phyloP scores from a whole-genome alignment of 2,888 invertebrate species.

The Gari tellinella region DNA sequence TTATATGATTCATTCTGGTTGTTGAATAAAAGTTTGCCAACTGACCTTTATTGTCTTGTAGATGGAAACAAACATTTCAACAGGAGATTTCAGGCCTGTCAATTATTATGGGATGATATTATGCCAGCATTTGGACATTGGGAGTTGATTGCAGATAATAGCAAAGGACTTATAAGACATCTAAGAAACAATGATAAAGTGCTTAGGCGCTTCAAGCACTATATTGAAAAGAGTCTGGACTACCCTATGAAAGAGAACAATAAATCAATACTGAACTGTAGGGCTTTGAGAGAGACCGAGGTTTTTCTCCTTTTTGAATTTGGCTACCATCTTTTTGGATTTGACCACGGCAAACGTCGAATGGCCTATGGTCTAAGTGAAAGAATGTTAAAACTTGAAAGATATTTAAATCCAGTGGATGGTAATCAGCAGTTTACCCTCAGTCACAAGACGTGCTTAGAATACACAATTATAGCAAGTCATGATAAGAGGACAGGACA shows the following conservation, averaged over 20 bases:
- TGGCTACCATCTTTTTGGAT: slow-evolving; percentile 42
- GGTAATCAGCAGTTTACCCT: too few relatives aligned
- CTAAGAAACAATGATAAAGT: slow-evolving; percentile 13
- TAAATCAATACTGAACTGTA: neutral
- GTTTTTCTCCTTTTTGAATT: slow-evolving; percentile 35
- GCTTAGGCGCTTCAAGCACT: slow-evolving; percentile 15
- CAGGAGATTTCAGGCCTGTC: slow-evolving; percentile 33
- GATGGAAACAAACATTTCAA: slow-evolving; percentile 4
- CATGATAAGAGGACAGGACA: too few relatives aligned
- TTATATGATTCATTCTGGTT: slow-evolving; percentile 32
- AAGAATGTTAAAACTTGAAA: too few relatives aligned
- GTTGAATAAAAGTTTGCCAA: slow-evolving; percentile 13
- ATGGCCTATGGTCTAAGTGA: too few relatives aligned
- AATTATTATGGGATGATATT: slow-evolving; percentile 46
- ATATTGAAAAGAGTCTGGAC: slow-evolving; percentile 3
- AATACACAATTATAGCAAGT: too few relatives aligned
- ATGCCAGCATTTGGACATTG: slow-evolving; percentile 45
- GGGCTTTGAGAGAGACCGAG: slow-evolving; percentile 32
- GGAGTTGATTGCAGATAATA: slow-evolving; percentile 28
- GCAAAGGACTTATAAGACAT: slow-evolving; percentile 8
- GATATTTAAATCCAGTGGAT: too few relatives aligned
- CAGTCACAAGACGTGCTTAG: too few relatives aligned
- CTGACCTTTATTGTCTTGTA: slow-evolving; percentile 8
- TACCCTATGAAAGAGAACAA: too few relatives aligned
- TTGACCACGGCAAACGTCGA: neutral